Conservation (phyloP, 2,888 invertebrate species). For the Drosophila ustulata region DNA sequence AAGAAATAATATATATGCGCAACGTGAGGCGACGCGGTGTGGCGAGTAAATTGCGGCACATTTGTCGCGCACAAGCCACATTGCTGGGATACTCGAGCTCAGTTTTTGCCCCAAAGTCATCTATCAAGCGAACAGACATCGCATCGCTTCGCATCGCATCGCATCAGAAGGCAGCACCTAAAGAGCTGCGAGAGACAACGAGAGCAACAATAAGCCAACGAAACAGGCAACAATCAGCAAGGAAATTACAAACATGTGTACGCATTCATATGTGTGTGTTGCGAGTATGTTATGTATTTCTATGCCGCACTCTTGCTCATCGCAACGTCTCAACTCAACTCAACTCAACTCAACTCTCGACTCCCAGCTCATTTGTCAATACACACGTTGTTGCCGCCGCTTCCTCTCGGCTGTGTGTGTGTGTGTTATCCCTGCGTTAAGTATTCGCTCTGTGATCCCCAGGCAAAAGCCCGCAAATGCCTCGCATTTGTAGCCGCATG, state of each 20-base stretch:
- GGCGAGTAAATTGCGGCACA: constrained; percentile 56
- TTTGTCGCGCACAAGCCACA: constrained; percentile 55
- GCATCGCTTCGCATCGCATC: background rate
- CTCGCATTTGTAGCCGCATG: constrained; percentile 42
- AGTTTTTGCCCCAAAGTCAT: constrained; percentile 47
- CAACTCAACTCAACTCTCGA: constrained; percentile 4
- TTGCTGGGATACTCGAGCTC: constrained; percentile 18
- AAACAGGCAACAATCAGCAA: constrained; percentile 66
- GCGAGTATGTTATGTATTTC: constrained; percentile 15
- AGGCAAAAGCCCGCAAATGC: constrained; percentile 50
- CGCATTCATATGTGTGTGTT: constrained; percentile 18
- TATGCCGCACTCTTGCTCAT: constrained; percentile 10
- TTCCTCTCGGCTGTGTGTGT: constrained; percentile 49
- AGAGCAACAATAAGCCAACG: constrained; percentile 7
- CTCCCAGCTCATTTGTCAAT: constrained; percentile 64
- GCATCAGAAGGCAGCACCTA: background rate
- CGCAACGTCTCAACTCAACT: constrained; percentile 1
- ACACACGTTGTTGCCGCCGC: constrained; percentile 34
- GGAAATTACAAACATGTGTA: constrained; percentile 78
- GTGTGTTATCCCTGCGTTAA: constrained; percentile 45
- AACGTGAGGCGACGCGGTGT: background rate
- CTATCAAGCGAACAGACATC: constrained; percentile 40
- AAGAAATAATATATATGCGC: constrained; percentile 3
- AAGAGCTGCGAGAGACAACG: constrained; percentile 22
- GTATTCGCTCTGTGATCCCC: constrained; percentile 55